A percentile compares a stretch with the other conserved stretches of the same genome.
Conservation (phyloP, 2,113 vertebrate genomes). For the Turdus rufiventris region DNA sequence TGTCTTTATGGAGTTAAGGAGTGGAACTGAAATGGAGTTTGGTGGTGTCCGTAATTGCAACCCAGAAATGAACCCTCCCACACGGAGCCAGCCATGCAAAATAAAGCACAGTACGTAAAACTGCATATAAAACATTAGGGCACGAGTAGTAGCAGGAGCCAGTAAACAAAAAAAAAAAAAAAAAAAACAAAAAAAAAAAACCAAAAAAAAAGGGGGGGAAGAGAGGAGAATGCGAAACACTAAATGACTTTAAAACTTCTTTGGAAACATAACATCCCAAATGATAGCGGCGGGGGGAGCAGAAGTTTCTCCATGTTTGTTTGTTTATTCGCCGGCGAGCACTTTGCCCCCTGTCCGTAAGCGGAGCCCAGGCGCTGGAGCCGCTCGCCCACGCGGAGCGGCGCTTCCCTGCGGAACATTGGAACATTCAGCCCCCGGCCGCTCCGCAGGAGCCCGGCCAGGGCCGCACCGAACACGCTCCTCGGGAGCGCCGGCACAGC, state of each 20-base stretch:
- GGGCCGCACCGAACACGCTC: neutral
- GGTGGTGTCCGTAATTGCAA: neutral
- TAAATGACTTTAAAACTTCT: neutral
- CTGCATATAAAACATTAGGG: neutral
- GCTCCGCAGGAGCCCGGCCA: fast-evolving
- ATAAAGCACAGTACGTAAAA: neutral
- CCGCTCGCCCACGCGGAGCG: neutral
- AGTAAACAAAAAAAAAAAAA: too few species aligned
- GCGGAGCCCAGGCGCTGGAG: neutral
- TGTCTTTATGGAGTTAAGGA: neutral
- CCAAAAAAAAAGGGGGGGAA: neutral
- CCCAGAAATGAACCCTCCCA: neutral
- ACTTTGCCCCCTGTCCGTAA: neutral
- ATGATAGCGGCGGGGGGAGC: neutral
- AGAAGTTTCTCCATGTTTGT: neutral
- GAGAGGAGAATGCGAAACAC: neutral
- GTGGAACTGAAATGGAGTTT: neutral
- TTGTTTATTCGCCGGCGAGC: neutral
- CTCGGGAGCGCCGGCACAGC: neutral
- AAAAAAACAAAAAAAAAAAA: neutral
- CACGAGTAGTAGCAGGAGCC: neutral
- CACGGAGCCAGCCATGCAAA: neutral
- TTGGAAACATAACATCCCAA: neutral
- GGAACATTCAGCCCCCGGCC: neutral
- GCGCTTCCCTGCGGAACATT: neutral